phyloP scores from a whole-genome alignment of 2,113 vertebrate genomes.

The Microtus richardsoni region DNA sequence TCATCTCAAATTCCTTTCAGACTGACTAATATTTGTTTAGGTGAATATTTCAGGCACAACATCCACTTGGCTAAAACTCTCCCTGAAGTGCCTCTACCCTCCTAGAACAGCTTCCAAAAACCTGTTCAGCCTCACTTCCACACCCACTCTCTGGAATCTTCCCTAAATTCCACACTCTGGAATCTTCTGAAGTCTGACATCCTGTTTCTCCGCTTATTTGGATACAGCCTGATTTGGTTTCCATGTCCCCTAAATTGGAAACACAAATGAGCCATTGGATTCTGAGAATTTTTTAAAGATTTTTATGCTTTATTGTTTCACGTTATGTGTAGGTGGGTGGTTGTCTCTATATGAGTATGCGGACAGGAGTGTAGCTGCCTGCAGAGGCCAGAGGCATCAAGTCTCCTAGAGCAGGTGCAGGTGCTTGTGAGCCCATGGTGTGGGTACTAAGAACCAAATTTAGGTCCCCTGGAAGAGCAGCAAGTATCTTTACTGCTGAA shows the following conservation, averaged over 20 bases:
- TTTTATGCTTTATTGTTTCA: neutral
- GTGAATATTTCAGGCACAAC: neutral
- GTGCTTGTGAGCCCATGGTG: neutral
- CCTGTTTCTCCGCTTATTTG: neutral
- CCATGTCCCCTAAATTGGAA: neutral
- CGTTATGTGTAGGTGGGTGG: neutral
- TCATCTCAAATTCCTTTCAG: slow-evolving; percentile 17
- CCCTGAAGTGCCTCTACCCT: neutral
- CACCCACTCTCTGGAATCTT: slow-evolving; percentile 1
- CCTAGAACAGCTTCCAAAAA: neutral
- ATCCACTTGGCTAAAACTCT: neutral
- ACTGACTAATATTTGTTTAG: neutral
- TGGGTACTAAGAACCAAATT: neutral
- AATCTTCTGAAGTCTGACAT: slow-evolving; percentile 9
- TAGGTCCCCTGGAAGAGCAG: neutral
- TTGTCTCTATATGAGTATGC: neutral
- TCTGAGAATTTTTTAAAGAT: neutral
- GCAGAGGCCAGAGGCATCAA: neutral
- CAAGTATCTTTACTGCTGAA: neutral
- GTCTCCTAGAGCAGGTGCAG: neutral
- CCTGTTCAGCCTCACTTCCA: neutral
- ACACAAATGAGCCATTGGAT: neutral
- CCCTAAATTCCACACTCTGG: neutral
- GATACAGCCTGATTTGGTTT: neutral
- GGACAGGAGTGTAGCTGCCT: neutral